A percentile compares a stretch with the other conserved stretches of the same genome.
phyloP scores from a whole-genome alignment of 2,113 vertebrate species.

The Sialia sialis region DNA sequence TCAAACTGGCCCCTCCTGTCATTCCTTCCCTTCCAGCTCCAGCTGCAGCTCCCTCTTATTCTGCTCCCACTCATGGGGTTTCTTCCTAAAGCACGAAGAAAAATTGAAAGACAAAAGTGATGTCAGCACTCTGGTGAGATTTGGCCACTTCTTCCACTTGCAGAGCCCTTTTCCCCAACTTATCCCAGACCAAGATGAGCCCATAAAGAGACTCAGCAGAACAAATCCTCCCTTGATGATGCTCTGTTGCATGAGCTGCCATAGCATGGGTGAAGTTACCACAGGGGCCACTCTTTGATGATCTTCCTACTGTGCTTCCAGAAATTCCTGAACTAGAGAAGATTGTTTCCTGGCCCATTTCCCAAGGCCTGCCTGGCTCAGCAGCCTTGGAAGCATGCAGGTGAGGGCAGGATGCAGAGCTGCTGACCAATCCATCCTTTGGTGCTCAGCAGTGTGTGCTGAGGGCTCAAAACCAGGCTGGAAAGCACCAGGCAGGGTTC shows the following conservation, averaged over 20 bases:
- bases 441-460: accelerated
- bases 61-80: accelerated
- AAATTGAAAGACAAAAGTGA: background rate
- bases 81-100: background rate
- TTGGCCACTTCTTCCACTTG: background rate
- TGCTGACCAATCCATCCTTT: background rate
- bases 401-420: background rate
- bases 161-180: background rate
- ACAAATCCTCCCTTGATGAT: background rate
- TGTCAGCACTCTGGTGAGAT: background rate
- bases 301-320: background rate
- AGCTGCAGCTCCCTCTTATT: background rate
- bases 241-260: background rate
- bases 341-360: background rate
- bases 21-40: background rate
- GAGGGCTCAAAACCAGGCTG: background rate
- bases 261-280: accelerated
- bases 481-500: accelerated
- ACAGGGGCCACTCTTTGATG: background rate
- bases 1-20: background rate
- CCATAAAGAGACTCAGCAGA: background rate
- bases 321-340: background rate
- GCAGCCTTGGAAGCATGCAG: background rate
- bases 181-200: background rate
- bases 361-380: accelerated